Evolutionary conservation across 2,888 invertebrate species (phyloP), one percentile per base, ranked within the genome.

Genomic region (Cataglyphis altisquamis): DNA sequence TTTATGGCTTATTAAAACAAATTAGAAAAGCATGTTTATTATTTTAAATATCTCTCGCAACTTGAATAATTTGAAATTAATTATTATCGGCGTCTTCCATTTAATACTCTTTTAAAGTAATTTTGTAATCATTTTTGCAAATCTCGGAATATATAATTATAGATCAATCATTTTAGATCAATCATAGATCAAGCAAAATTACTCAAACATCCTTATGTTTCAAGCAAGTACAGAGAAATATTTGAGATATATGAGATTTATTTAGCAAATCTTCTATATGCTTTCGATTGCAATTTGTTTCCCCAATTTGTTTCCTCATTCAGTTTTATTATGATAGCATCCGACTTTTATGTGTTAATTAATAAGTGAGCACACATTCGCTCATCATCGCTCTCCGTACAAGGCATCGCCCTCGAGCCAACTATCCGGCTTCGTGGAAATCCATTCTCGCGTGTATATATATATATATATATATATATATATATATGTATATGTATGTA

Each of bases 291-390:
- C 39, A 48, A 73, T 32, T 8, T 18, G 62, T 60, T 41, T 25
- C 29, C 18, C 3, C 25, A 32, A n/a, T 36, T 21, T 21, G 21
- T 0, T 21, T 21, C 21, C 21, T 63, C 25, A 25, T 6, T 6
- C 64, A 25, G 25, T 48, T 82, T 82, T 82, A 77, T 67, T 39
- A 21, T 45, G 25, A 77, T n/a, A 60, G n/a, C 36, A 62, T 36
- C 32, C 60, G 60, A 78, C 78, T 78, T 77, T 64, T 77, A 67
- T 72, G 55, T 60, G 72, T 52, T 57, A 84, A 75, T 66, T 57
- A 66, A 55, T 74, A 75, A 57, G 48, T 21, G 21, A 21, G 21
- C 21, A 62, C 41, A 39, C 41, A 39, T 32, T 52, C 36, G 60
- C 32, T 8, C 32, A 45, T 67, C 21, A 66, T 66, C 75, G 48